These are phyloP conservation scores for Drepanosiphum platanoidis DNA, from an alignment of 2,888 invertebrate species.

Conservation along the genomic window DNA sequence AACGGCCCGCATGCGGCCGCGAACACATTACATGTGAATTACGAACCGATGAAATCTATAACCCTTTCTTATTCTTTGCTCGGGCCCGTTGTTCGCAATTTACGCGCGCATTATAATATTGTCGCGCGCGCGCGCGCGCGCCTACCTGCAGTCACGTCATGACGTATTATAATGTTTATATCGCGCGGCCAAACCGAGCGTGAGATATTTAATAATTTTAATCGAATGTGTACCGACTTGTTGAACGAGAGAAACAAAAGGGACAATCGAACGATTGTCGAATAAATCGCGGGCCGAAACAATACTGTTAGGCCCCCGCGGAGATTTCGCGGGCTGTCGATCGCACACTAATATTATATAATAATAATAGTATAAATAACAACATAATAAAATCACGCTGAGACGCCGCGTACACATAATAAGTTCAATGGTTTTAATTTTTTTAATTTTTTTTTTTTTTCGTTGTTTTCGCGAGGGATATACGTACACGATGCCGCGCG, in stretches of 20 bases:
- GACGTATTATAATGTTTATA: conserved; percentile 21
- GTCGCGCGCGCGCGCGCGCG: not conserved
- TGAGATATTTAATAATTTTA: conserved; percentile 57
- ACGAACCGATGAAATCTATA: conserved; percentile 20
- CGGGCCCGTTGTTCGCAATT: not conserved
- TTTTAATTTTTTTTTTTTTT: conserved; percentile 24
- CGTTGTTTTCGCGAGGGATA: conserved; percentile 5
- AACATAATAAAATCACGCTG: conserved; percentile 57
- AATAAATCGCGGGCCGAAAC: conserved; percentile 47
- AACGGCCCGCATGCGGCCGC: not conserved
- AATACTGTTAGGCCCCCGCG: conserved; percentile 42
- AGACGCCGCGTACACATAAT: not conserved
- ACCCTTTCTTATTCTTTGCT: conserved; percentile 21
- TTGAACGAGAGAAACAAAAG: conserved; percentile 59
- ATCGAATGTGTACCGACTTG: conserved; percentile 53
- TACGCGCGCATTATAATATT: no score
- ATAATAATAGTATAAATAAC: conserved; percentile 52
- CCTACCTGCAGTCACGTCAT: not conserved
- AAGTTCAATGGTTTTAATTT: conserved; percentile 36
- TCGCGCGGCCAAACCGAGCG: conserved; percentile 38
- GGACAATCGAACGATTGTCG: conserved; percentile 55
- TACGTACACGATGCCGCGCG: not conserved
- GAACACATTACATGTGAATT: no score
- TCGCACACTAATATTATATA: conserved; percentile 53
- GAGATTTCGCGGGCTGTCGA: conserved; percentile 55